A percentile compares a stretch with the other conserved stretches of the same genome.
phyloP scores from a whole-genome alignment of 2,113 vertebrate species.

The Phrynosoma blainvillii region DNA sequence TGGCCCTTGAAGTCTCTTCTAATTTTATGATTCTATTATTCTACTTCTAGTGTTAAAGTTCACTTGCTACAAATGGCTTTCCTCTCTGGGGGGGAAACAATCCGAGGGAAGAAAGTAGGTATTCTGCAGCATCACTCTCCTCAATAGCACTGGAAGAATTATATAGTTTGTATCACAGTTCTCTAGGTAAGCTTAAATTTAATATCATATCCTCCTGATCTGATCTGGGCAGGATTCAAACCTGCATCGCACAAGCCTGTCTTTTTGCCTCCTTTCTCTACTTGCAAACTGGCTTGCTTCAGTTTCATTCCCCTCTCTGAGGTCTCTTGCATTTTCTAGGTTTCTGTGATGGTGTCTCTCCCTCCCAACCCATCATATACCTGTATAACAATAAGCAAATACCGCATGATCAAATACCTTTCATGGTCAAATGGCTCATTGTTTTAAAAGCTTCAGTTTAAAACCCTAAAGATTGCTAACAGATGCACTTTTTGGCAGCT shows the following conservation, averaged over 20 bases:
- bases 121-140: fast-evolving
- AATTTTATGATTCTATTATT: too few species aligned
- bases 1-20: too few species aligned
- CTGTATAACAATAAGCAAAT: constrained; percentile 71
- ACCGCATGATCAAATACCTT: constrained; percentile 75
- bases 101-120: background rate
- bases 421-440: constrained; percentile 76
- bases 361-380: background rate
- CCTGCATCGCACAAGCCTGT: background rate
- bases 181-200: constrained; percentile 13
- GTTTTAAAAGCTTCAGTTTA: constrained; percentile 75
- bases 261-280: background rate
- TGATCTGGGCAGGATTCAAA: background rate
- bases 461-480: constrained; percentile 80
- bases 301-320: constrained; percentile 11
- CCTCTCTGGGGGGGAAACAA: too few species aligned
- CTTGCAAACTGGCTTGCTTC: constrained; percentile 24
- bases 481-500: constrained; percentile 77
- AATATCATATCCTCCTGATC: background rate
- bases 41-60: background rate
- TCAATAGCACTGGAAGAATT: background rate
- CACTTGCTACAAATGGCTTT: background rate
- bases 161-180: background rate
- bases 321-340: constrained; percentile 62
- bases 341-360: constrained; percentile 23